Base-by-base conservation (phyloP, 64 coral and sea anemone genomes). In the Montipora cactus region DNA sequence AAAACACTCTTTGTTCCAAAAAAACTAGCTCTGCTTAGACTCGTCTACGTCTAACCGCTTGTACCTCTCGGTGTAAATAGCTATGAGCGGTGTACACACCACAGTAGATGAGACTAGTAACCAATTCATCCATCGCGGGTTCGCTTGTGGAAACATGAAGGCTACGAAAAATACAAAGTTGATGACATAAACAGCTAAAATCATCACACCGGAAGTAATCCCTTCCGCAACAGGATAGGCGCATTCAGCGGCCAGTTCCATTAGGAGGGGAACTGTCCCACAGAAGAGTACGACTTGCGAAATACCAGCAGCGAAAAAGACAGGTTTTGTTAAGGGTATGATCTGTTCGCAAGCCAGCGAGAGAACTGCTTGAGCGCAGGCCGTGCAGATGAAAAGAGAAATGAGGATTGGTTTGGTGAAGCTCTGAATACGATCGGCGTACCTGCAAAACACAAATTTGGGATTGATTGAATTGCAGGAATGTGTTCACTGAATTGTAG, bases 81-180 rank as follows among this genome's bases (percentile, higher is more conserved):
- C 79, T 21, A 98, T 15, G 10, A 98, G 70, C 2, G 96, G 96
- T 66, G 88, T 92, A 67, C 96, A 95, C 2, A 97, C 81, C 70
- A 79, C 84, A 22, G 96, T 94, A 3, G 96, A 97, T 0, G 48
- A 90, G 10, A 97, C 96, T 16, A 97, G 61, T 19, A 97, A 61
- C 96, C 96, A 97, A 49, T 97, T 97, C 96, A 97, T 97, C 96
- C 96, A 97, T 7, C 92, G 89, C 47, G 96, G 96, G 58, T 93
- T 97, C 19, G 96, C 96, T 22, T 97, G 96, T 0, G 96, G 96
- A 47, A 97, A 97, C 96, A 97, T 95, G 22, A 97, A 97, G 0
- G 87, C 96, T 6, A 97, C 45, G 57, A 97, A 97, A 84, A 97
- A 97, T 22, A 97, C 77, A 46, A 97, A 89, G 47, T 97, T 97